Evolutionary conservation across 2,888 invertebrate genomes (phyloP), one percentile per base, ranked within the genome.

Genomic region (Drosophila seclusa): DNA sequence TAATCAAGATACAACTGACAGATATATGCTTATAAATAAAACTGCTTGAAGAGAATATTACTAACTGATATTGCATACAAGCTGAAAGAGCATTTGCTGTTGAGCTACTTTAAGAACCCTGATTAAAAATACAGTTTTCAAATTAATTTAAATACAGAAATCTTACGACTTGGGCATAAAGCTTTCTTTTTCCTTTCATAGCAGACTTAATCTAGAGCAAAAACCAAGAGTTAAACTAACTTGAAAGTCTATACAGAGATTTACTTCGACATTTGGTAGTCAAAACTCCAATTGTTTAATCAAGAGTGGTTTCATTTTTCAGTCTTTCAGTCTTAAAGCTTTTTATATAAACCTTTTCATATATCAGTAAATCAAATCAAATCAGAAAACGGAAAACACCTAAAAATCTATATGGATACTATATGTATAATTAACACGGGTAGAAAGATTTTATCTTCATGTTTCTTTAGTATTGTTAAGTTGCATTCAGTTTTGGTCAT

Each of bases 401-500:
- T 42, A 6, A 21, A 36, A 18, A 11, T 11, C 6, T 4, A 34
- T 42, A 5, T 21, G 11, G 11, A 21, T 11, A 16, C 5, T n/a
- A n/a, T 13, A 13, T n/a, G 27, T 27, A 38, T 38, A 27, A 38
- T n/a, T 36, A n/a, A 11, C 18, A 27, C 4, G 7, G 2, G 0
- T 4, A 0, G 34, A 24, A 24, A 2, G 38, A 54, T 55, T 36
- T 11, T 27, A 27, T 54, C n/a, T 8, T 18, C 13, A 29, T 18
- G n/a, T 38, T 13, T 2, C n/a, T 13, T 11, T n/a, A 8, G 7
- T n/a, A 18, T 24, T 24, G 18, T 34, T 29, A 27, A 29, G 27
- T 8, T 45, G 27, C 11, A 29, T 29, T 16, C 8, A 6, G 29
- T 31, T 57, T 16, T 31, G 34, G 32, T 50, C 60, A 73, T 73